These are phyloP conservation scores for Steatocranus sp. DNA, from an alignment of 2,797 vertebrate species.

Conservation along the genomic window DNA sequence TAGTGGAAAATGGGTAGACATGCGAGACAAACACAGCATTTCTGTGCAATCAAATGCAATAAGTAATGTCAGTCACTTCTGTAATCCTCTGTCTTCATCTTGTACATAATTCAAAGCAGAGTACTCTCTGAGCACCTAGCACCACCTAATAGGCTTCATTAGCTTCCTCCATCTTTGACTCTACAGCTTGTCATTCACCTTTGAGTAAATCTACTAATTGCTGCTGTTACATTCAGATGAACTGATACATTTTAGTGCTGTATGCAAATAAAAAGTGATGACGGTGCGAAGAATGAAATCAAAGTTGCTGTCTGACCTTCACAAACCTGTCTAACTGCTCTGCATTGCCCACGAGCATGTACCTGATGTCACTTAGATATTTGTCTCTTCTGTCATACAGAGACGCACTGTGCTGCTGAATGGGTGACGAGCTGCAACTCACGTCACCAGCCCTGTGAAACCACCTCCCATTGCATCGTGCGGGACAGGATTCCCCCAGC, in stretches of 20 bases:
- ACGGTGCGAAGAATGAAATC: neutral
- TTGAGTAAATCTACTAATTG: neutral
- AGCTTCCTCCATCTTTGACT: neutral
- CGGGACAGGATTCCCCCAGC: constrained; percentile 30
- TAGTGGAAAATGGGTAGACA: neutral
- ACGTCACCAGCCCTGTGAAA: constrained; percentile 26
- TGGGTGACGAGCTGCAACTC: constrained; percentile 40
- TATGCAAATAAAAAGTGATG: neutral
- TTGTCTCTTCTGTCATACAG: constrained; percentile 38
- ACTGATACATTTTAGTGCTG: neutral
- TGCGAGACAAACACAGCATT: neutral
- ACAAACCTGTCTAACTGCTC: neutral
- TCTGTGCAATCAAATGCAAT: neutral
- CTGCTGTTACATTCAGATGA: neutral
- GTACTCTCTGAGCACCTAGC: neutral
- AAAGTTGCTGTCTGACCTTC: neutral
- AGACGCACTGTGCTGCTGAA: constrained; percentile 47
- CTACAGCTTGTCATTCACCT: neutral
- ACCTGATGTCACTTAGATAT: neutral
- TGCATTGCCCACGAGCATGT: neutral
- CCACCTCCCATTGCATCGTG: neutral
- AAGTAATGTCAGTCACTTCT: neutral
- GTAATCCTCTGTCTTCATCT: neutral
- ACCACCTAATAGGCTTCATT: neutral
- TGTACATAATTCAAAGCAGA: neutral